These are phyloP conservation scores for Seladonia tumulorum DNA, from an alignment of 2,888 invertebrate genomes.

Conservation along the genomic window DNA sequence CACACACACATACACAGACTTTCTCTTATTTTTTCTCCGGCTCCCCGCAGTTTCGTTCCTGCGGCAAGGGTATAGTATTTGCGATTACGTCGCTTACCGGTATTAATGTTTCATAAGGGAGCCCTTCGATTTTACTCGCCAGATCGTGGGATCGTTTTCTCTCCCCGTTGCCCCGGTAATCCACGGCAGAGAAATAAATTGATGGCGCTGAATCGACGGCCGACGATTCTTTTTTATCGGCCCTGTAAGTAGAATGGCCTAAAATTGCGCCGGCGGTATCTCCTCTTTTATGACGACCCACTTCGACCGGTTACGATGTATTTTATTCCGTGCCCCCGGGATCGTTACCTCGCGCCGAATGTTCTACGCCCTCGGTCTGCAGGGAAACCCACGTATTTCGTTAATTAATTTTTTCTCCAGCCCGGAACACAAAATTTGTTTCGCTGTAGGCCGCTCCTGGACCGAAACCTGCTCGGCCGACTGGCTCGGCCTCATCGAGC, in stretches of 20 bases:
- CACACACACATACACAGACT: neutral
- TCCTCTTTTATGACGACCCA: neutral
- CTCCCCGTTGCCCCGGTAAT: neutral
- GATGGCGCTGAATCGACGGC: slow-evolving; percentile 19
- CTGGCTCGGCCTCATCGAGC: neutral
- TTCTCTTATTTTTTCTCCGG: neutral
- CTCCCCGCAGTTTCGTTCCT: neutral
- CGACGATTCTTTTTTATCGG: slow-evolving; percentile 19
- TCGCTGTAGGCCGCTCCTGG: neutral
- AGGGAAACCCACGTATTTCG: neutral
- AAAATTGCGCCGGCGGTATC: slow-evolving; percentile 3
- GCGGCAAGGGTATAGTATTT: neutral
- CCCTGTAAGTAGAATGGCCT: slow-evolving; percentile 18
- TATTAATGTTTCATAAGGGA: slow-evolving; percentile 37
- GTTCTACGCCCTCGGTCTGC: neutral
- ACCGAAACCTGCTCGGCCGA: too few species aligned
- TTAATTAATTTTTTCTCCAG: neutral
- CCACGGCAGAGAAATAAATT: slow-evolving; percentile 12
- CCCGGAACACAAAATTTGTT: neutral
- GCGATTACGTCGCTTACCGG: slow-evolving; percentile 19
- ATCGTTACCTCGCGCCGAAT: neutral
- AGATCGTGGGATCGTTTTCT: neutral
- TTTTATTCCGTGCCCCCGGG: neutral
- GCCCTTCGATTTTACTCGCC: slow-evolving; percentile 21
- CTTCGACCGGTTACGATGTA: neutral